Evolutionary conservation across 2,888 invertebrate genomes (phyloP), one percentile per base, ranked within the genome.

Genomic region (Eristalis arbustorum): DNA sequence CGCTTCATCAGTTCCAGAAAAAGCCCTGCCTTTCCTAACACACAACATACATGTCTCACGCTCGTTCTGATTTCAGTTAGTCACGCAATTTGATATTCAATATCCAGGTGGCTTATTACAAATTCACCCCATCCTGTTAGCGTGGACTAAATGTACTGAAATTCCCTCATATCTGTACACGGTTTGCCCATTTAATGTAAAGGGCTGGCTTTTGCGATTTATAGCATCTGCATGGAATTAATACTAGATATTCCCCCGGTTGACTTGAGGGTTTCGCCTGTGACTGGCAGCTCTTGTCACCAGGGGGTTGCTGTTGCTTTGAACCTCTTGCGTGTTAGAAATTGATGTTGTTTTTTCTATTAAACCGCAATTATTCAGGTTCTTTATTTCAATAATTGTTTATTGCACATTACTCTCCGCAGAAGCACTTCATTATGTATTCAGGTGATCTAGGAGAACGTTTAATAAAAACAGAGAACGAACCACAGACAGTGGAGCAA

Each of bases 181-280:
- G 57, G 69, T 62, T 74, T 73, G 42, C 57, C 57, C 78, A 66
- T 77, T 64, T 71, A 34, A 25, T 34, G 66, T 68, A 23, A 62
- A 71, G 69, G 62, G 84, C 62, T 75, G 67, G 61, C 69, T 74
- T 78, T 69, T 25, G 22, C 40, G 75, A 84, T 79, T 84, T 84
- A 84, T 84, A 57, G 80, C 71, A 84, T 79, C 84, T 84, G 84
- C 84, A 84, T 79, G 61, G 74, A 74, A 84, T 79, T 71, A 79
- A 84, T 84, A 61, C 49, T 63, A 22, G 42, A 84, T 40, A 18
- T 25, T 2, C 34, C 42, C 22, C 3, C 28, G 6, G 56, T 56
- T 34, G 13, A 11, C 22, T 31, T 56, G 23, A 2, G n/a, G 28
- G 3, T 49, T 28, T 67, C 13, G 11, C 28, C 18, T 56, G 14